Conservation (phyloP, 2,113 vertebrate genomes). For the Laterallus jamaicensis region DNA sequence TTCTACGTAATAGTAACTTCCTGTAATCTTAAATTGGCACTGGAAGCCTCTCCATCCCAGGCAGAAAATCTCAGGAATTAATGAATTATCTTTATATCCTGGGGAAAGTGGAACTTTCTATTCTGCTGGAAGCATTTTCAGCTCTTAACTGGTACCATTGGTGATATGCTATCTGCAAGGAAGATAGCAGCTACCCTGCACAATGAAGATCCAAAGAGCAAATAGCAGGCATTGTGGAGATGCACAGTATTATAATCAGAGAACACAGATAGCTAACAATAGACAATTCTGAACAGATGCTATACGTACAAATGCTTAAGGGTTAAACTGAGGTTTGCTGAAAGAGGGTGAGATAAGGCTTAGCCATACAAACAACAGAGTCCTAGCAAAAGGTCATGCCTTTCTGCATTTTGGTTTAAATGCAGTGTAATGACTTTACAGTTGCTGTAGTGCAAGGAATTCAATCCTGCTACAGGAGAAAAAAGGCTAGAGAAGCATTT, state of each 20-base stretch:
- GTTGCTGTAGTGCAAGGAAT: not conserved
- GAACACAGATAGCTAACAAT: not conserved
- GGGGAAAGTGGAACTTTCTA: slow-evolving; percentile 24
- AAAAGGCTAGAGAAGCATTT: not conserved
- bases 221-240: not conserved
- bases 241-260: not conserved
- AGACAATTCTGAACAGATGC: slow-evolving; percentile 1
- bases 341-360: not conserved
- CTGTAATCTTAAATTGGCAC: not conserved
- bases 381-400: not conserved
- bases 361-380: not conserved
- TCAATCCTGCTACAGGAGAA: not conserved
- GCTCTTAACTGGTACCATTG: slow-evolving; percentile 2
- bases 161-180: slow-evolving; percentile 5
- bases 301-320: not conserved
- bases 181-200: slow-evolving; percentile 6
- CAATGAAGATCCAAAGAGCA: not conserved
- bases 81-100: slow-evolving; percentile 22
- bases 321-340: not conserved
- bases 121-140: slow-evolving; percentile 18
- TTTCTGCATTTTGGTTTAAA: not conserved
- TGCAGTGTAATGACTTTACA: not conserved
- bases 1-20: not conserved
- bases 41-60: not conserved
- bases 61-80: not conserved